Percentiles rank a stretch among this genome's conserved stretches.
phyloP scores from a whole-genome alignment of 2,113 vertebrate genomes.

The Brachyhypopomus gauderio region DNA sequence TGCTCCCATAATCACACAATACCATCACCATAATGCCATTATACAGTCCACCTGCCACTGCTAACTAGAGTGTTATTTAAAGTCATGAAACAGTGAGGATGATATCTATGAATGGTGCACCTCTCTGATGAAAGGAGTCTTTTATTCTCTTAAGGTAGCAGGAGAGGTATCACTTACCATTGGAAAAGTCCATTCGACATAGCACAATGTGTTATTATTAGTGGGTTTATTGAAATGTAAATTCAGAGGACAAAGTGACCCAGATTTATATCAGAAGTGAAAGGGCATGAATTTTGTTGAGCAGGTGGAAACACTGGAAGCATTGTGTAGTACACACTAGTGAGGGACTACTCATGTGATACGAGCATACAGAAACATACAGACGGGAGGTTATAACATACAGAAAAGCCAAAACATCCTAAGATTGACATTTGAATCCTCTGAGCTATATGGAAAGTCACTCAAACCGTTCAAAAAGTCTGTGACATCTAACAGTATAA shows the following conservation, averaged over 20 bases:
- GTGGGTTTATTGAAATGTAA: slow-evolving; percentile 89
- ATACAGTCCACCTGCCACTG: slow-evolving; percentile 28
- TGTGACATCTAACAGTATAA: neutral
- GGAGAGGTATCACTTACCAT: slow-evolving; percentile 78
- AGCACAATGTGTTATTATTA: slow-evolving; percentile 86
- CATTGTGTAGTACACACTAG: slow-evolving; percentile 30
- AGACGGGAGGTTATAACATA: neutral
- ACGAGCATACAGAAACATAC: slow-evolving; percentile 4
- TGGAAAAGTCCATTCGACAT: slow-evolving; percentile 76
- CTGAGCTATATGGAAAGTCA: neutral
- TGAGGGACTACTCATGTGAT: slow-evolving; percentile 20
- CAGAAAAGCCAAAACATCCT: neutral
- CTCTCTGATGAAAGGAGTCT: slow-evolving; percentile 78
- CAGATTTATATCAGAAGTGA: slow-evolving; percentile 77
- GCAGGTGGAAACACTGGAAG: slow-evolving; percentile 41
- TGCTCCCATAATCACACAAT: slow-evolving; percentile 51
- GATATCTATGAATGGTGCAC: slow-evolving; percentile 70
- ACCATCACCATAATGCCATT: neutral
- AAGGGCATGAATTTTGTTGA: slow-evolving; percentile 51
- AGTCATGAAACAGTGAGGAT: slow-evolving; percentile 73
- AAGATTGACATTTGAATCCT: neutral
- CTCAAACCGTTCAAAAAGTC: neutral
- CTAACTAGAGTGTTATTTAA: slow-evolving; percentile 53
- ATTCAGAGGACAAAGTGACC: slow-evolving; percentile 86
- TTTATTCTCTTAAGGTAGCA: slow-evolving; percentile 77